Conservation (phyloP, 2,797 vertebrate species). For the Simalia tracyae region DNA sequence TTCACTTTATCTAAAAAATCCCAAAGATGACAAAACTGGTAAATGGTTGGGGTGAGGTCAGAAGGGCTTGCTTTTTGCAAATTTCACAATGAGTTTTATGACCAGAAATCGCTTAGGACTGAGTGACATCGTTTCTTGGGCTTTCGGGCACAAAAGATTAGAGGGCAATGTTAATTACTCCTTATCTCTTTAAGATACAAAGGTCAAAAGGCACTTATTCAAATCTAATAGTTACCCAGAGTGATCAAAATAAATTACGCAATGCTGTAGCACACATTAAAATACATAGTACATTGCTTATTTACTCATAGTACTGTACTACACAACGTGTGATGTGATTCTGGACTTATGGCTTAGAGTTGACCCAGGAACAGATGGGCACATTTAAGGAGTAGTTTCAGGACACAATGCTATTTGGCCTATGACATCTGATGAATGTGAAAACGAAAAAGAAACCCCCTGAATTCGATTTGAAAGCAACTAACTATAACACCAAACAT, state of each 20-base stretch:
- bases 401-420: background rate
- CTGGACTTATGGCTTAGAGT: too few relatives aligned
- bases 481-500: accelerated
- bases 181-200: background rate
- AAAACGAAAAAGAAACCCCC: too few relatives aligned
- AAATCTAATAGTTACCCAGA: background rate
- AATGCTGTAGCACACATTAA: background rate
- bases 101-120: background rate
- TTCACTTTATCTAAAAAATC: background rate
- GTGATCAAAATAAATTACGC: background rate
- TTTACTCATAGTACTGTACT: too few relatives aligned
- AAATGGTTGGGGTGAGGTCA: background rate
- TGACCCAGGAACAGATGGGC: background rate
- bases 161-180: background rate
- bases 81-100: background rate
- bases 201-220: background rate
- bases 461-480: background rate
- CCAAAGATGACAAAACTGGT: background rate
- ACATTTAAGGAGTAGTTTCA: background rate
- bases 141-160: background rate
- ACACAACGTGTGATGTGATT: too few relatives aligned
- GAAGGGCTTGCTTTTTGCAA: background rate
- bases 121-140: background rate
- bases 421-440: background rate
- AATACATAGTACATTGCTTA: background rate